Conservation (phyloP, 2,113 vertebrate species). For the Muntiacus muntjak region DNA sequence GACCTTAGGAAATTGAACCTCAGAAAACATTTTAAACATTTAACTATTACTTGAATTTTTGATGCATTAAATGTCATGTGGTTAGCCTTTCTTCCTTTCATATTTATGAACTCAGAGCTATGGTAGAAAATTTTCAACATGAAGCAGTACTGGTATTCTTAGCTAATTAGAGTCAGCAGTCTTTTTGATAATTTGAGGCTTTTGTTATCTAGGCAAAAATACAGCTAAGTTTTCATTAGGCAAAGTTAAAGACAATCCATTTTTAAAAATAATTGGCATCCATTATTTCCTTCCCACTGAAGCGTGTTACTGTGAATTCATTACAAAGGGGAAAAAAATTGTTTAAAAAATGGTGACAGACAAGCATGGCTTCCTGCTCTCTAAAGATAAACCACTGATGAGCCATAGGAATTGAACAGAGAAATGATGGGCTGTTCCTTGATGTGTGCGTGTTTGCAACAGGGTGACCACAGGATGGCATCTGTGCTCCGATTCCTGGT, state of each 20-base stretch:
- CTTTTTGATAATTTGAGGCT: neutral
- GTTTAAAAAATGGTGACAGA: neutral
- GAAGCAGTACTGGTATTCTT: neutral
- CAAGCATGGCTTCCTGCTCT: neutral
- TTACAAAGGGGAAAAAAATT: neutral
- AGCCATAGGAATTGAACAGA: neutral
- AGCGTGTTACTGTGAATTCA: neutral
- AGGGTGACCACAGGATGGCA: no score
- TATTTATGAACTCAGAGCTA: neutral
- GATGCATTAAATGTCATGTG: neutral
- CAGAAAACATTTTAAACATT: neutral
- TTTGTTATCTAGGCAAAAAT: slow-evolving; percentile 13
- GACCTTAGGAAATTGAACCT: neutral
- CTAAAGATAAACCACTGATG: neutral
- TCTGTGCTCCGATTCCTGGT: neutral
- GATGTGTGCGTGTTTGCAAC: neutral
- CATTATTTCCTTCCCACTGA: slow-evolving; percentile 1
- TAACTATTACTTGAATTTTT: neutral
- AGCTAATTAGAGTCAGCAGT: neutral
- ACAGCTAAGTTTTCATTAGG: neutral
- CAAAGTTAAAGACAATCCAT: neutral
- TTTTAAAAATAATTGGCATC: neutral
- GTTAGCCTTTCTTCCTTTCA: neutral
- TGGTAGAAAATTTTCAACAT: neutral
- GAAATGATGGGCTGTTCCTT: neutral